Evolutionary conservation across 2,888 invertebrate genomes (phyloP), one percentile per base, ranked within the genome.

Genomic region (Actias luna): DNA sequence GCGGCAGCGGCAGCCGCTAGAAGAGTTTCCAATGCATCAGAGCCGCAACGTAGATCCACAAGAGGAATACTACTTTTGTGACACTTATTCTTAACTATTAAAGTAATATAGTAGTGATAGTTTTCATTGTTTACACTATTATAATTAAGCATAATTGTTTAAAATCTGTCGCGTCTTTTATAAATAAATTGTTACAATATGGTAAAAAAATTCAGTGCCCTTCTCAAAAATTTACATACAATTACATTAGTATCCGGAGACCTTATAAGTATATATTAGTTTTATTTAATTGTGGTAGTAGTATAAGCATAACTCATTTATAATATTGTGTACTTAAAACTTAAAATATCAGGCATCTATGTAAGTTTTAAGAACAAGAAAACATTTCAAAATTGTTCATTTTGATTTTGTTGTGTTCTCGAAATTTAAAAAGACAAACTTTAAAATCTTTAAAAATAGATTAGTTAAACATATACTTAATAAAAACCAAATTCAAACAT

Each of bases 61-160:
- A 80, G 72, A 71, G 84, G 71, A 25, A 77, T 87, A 65, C 67
- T 87, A 61, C 80, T 85, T 50, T 72, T 85, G 72, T 89, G 83
- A 86, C 75, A 42, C 39, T 31, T 57, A 29, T 22, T 58, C 14
- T 58, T 25, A 42, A 62, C 39, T 31, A 36, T 57, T 22, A 10
- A 10, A 31, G 25, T 42, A 33, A 29, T 4, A 33, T 29, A 22
- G 42, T 16, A 60, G 22, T 57, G 29, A 61, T 42, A 61, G 22
- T 7, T 36, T 25, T 36, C 36, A 42, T 42, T 61, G 61, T 57
- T 29, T 42, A 42, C 16, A 39, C 36, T 39, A 50, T 50, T 25
- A 55, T 55, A 55, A 3, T 55, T 29, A 29, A 55, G 27, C n/a
- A 16, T 29, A 10, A 29, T 55, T 55, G 55, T 55, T 10, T 52